phyloP scores from a whole-genome alignment of 2,888 invertebrate genomes.

The Hypselothyrea guttata region DNA sequence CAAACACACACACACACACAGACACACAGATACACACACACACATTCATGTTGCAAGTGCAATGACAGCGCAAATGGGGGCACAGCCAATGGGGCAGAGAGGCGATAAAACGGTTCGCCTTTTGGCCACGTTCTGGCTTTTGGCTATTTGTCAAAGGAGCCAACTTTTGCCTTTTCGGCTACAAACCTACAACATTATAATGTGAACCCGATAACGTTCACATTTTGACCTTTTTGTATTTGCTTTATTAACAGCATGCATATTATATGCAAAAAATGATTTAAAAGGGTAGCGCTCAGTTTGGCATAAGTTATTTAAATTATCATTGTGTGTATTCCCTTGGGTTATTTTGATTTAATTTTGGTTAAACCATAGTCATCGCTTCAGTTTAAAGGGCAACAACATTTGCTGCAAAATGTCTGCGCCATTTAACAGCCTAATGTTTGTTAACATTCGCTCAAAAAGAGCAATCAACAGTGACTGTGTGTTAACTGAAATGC shows the following conservation, averaged over 20 bases:
- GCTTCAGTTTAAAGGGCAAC: neutral
- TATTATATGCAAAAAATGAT: too few species aligned
- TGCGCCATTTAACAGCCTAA: slow-evolving; percentile 24
- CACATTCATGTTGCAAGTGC: slow-evolving; percentile 47
- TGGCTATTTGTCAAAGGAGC: slow-evolving; percentile 71
- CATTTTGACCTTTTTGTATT: neutral
- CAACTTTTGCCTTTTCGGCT: slow-evolving; percentile 31
- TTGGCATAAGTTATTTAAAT: too few species aligned
- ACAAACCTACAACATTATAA: slow-evolving; percentile 7
- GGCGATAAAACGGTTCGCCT: slow-evolving; percentile 55
- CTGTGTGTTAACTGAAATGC: too few species aligned
- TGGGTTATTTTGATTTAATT: too few species aligned
- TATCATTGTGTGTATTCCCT: too few species aligned
- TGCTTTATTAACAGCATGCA: neutral
- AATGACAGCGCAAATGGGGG: slow-evolving; percentile 55
- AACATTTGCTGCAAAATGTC: slow-evolving; percentile 9
- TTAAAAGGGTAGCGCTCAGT: too few species aligned
- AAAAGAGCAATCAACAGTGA: too few species aligned
- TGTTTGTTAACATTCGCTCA: slow-evolving; percentile 5
- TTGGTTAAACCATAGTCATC: too few species aligned
- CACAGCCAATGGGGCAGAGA: slow-evolving; percentile 48
- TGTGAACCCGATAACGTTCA: neutral
- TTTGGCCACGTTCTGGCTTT: slow-evolving; percentile 64
- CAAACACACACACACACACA: slow-evolving; percentile 19
- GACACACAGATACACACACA: slow-evolving; percentile 4